phyloP scores from a whole-genome alignment of 2,797 vertebrate genomes.

The Eulemur albifrons region DNA sequence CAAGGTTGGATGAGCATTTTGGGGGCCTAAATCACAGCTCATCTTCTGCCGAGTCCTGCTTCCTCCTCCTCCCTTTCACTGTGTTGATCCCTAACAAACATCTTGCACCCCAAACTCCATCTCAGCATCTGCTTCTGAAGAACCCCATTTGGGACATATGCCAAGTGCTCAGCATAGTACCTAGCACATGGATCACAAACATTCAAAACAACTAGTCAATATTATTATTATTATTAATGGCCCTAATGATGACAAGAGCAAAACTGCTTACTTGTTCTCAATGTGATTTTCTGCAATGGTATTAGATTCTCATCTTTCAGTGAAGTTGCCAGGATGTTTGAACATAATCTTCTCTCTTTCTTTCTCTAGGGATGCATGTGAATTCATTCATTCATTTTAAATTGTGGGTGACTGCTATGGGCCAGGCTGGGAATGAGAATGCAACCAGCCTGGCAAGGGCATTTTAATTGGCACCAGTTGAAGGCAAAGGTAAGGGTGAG shows the following conservation, averaged over 20 bases:
- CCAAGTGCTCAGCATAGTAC: background rate
- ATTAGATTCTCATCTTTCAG: background rate
- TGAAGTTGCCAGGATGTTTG: background rate
- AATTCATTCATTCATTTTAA: background rate
- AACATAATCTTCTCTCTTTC: background rate
- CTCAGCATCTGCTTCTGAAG: background rate
- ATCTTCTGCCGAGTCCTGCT: background rate
- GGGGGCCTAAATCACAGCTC: no score
- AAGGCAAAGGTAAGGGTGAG: background rate
- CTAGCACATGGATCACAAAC: background rate
- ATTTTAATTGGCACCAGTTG: background rate
- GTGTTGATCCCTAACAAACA: background rate
- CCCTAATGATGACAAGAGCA: background rate
- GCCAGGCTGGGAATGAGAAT: background rate
- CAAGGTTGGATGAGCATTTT: background rate
- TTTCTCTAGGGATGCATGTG: background rate
- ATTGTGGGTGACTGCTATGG: background rate
- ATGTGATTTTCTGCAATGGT: background rate
- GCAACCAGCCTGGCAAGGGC: background rate
- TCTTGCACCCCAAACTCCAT: background rate
- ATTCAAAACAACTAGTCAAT: background rate
- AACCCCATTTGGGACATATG: background rate
- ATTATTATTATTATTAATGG: background rate
- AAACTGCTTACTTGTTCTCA: background rate
- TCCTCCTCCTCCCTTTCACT: background rate